phyloP scores from a whole-genome alignment of 1,140 invertebrate species.

The Nasonia vitripennis region DNA sequence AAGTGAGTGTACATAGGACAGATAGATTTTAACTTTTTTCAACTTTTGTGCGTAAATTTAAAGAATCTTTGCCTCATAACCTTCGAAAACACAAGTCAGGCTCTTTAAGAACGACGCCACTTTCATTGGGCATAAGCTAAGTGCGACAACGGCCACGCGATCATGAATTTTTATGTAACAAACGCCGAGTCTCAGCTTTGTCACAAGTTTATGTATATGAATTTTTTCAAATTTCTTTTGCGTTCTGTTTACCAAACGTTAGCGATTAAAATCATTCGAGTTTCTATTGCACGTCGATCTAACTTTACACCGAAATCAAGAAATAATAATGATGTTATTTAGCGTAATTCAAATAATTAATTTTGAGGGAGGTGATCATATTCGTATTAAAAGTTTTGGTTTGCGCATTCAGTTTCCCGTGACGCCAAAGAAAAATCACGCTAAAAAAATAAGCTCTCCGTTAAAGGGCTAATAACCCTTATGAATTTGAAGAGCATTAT shows the following conservation, averaged over 20 bases:
- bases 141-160: neutral
- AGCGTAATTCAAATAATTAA: neutral
- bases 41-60: neutral
- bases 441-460: no score
- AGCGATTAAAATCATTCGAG: neutral
- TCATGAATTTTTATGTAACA: slow-evolving; percentile 36
- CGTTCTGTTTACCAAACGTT: neutral
- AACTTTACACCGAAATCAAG: no score
- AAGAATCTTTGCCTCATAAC: no score
- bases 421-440: neutral
- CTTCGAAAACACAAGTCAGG: neutral
- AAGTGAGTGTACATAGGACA: no score
- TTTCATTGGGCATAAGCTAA: slow-evolving; percentile 13
- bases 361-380: neutral
- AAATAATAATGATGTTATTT: neutral
- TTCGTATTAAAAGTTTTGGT: no score
- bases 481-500: neutral
- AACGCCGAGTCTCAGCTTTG: slow-evolving; percentile 11
- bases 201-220: slow-evolving; percentile 17
- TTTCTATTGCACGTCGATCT: no score
- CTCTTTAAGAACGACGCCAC: neutral
- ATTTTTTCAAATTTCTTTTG: slow-evolving; percentile 24
- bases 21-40: no score
- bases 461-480: no score
- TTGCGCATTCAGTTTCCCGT: no score